Evolutionary conservation across 2,113 vertebrate species (phyloP).

Genomic region (Micromys minutus): DNA sequence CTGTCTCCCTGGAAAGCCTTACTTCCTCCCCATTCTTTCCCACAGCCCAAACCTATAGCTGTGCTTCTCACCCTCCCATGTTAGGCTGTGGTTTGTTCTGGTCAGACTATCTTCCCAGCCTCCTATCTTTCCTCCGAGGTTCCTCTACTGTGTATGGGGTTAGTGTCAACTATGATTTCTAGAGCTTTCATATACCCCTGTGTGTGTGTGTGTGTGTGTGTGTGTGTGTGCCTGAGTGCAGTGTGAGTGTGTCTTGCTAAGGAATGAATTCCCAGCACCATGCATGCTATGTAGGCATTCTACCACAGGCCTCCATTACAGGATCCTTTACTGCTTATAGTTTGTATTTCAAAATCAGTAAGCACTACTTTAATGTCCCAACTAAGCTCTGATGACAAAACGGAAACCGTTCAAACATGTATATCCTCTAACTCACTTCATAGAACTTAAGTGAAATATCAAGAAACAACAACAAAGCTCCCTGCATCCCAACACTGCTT

Average conservation of each 20-base stretch:
- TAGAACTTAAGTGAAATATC: not conserved
- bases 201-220: too few species aligned
- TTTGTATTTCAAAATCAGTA: slow-evolving; percentile 38
- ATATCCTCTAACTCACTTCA: not conserved
- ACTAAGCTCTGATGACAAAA: not conserved
- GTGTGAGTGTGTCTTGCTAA: not conserved
- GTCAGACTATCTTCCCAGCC: not conserved
- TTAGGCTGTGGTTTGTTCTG: too few species aligned
- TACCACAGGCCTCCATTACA: not conserved
- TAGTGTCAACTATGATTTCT: not conserved
- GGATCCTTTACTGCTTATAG: not conserved
- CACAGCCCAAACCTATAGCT: not conserved
- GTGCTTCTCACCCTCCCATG: too few species aligned
- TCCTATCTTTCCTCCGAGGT: not conserved
- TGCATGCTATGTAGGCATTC: not conserved
- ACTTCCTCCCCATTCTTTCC: not conserved
- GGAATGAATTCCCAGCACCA: not conserved
- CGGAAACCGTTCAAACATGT: not conserved
- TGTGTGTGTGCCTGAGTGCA: too few species aligned
- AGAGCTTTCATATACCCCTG: not conserved
- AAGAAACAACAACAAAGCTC: not conserved
- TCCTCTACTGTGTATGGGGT: not conserved
- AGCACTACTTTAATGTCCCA: not conserved
- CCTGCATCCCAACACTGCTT: not conserved
- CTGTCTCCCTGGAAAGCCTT: not conserved